These are phyloP conservation scores for Ceyx melanurus DNA, from an alignment of 2,113 vertebrate genomes.

Conservation along the genomic window DNA sequence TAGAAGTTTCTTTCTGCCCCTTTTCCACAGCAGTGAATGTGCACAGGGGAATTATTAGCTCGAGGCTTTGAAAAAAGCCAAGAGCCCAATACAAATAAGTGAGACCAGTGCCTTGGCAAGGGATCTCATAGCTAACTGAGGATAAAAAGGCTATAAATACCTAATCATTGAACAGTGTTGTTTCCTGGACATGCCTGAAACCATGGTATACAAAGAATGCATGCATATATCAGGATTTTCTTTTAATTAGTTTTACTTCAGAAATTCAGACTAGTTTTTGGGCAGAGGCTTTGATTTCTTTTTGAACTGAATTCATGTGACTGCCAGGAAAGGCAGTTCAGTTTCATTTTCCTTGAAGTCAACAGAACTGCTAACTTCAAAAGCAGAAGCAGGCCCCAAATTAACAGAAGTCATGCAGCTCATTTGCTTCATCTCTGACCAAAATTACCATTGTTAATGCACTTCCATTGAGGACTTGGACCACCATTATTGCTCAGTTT, in stretches of 20 bases:
- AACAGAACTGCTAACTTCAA: background rate
- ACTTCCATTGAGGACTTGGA: background rate
- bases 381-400: background rate
- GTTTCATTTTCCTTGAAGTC: background rate
- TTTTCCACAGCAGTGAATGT: background rate
- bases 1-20: background rate
- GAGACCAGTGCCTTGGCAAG: background rate
- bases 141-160: background rate
- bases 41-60: background rate
- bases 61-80: background rate
- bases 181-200: background rate
- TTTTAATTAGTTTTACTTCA: background rate
- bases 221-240: background rate
- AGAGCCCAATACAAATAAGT: background rate
- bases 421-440: background rate
- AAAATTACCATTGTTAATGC: background rate
- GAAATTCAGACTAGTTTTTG: background rate
- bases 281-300: constrained; percentile 8
- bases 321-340: background rate
- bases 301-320: background rate
- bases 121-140: background rate
- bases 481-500: background rate
- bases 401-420: background rate
- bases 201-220: background rate
- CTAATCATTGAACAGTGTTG: background rate